Conservation (phyloP, 2,888 invertebrate species). For the Smittia aterrima region DNA sequence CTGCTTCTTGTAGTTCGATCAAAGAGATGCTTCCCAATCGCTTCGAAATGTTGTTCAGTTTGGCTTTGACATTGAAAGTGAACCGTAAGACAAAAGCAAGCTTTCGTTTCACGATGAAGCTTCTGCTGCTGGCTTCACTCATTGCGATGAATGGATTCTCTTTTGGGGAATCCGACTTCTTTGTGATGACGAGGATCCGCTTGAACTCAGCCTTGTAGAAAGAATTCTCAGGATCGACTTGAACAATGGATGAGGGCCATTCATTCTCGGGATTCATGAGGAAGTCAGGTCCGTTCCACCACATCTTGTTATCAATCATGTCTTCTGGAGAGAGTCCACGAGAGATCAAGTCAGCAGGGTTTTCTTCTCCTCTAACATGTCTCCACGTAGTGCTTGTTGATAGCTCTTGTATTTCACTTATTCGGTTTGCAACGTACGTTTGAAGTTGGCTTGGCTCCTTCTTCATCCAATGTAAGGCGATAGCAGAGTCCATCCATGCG, state of each 20-base stretch:
- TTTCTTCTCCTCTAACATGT: conserved; percentile 44
- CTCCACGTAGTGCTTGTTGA: conserved; percentile 43
- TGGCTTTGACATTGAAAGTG: no score
- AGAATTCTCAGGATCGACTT: neutral
- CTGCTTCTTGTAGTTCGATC: no score
- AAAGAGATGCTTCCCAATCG: no score
- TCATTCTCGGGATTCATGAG: conserved; percentile 28
- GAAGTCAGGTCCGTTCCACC: conserved; percentile 45
- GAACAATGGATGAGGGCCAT: conserved; percentile 31
- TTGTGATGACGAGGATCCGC: neutral
- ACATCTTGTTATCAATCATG: conserved; percentile 42
- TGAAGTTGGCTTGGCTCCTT: conserved; percentile 24
- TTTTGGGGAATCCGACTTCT: no score
- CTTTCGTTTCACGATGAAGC: neutral
- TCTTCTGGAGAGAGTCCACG: conserved; percentile 43
- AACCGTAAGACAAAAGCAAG: neutral
- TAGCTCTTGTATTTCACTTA: conserved; percentile 44
- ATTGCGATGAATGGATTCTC: neutral
- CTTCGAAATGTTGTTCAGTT: no score
- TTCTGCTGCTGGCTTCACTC: neutral
- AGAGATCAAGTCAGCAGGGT: conserved; percentile 45
- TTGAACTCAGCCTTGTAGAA: neutral
- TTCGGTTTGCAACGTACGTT: conserved; percentile 44
- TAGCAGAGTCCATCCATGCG: conserved; percentile 42
- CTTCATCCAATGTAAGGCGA: conserved; percentile 38